Evolutionary conservation across 2,888 invertebrate species (phyloP), one percentile per base, ranked within the genome.

Genomic region (Tanaodytes sp.): DNA sequence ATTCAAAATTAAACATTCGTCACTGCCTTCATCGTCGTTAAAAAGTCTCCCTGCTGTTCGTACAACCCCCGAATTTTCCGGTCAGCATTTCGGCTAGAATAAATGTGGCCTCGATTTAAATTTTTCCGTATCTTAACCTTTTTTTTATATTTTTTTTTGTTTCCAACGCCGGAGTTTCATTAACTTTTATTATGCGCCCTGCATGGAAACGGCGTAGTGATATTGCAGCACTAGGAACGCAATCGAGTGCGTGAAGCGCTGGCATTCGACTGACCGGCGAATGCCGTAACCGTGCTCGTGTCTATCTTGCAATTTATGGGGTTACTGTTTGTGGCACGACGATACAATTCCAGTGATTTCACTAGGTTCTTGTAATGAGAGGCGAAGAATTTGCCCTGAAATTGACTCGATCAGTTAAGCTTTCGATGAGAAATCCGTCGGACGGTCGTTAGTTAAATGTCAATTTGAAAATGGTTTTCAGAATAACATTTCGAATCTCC

Each of bases 271-370:
- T 52, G 59, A 59, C 59, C 65, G 40, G 40, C 39, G 40, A 46
- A 46, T 52, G 15, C 11, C 33, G 45, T 36, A 65, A 65, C 31
- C 64, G 57, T 45, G 45, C 9, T 31, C n/a, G 4, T 12, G 14
- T 51, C 45, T 52, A 52, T 40, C 48, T 48, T 48, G 61, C 59
- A 67, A 55, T 62, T 67, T 55, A 67, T 67, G 61, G 49, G 62
- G 58, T 63, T 57, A 63, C 54, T 62, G 68, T 63, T 62, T 52
- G 48, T 54, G 49, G 61, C 3, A 14, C 14, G 19, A 9, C 30
- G 30, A 30, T 39, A 40, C 54, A 15, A 37, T 36, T 11, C 14
- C 33, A 18, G 20, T 36, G 37, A 46, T 45, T 68, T 71, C 66
- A 72, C 59, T 69, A 42, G 46, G 14, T 16, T 15, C 49, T 42